Conservation (phyloP, 2,888 invertebrate species). For the Neocrepidodera transversa region DNA sequence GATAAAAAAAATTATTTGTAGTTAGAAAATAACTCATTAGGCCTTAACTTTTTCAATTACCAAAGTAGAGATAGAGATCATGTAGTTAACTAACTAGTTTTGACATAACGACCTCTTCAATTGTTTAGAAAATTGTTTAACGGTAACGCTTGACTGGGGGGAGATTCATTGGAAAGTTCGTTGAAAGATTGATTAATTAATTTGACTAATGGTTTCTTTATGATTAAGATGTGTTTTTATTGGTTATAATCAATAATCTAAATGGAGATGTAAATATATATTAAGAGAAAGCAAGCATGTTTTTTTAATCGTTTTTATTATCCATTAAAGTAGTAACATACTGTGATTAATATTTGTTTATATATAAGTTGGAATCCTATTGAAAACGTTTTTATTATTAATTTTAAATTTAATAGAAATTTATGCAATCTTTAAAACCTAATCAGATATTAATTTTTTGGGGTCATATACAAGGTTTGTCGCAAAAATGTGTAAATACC, state of each 20-base stretch:
- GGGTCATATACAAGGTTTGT: too few relatives aligned
- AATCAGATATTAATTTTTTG: too few relatives aligned
- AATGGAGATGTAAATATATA: not conserved
- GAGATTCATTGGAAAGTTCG: slow-evolving; percentile 1
- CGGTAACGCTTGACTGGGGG: slow-evolving; percentile 5
- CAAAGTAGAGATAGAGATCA: not conserved
- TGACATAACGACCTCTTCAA: slow-evolving; percentile 43
- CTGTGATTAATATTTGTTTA: too few relatives aligned
- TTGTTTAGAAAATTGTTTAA: slow-evolving; percentile 29
- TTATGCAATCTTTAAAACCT: too few relatives aligned
- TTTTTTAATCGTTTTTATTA: not conserved
- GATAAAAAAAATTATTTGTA: too few relatives aligned
- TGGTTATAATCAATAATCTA: not conserved
- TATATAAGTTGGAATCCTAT: too few relatives aligned
- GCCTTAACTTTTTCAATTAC: not conserved
- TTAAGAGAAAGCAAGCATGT: not conserved
- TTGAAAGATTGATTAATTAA: not conserved
- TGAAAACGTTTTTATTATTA: too few relatives aligned
- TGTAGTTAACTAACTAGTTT: slow-evolving; percentile 30
- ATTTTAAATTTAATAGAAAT: too few relatives aligned
- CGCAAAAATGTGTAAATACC: too few relatives aligned
- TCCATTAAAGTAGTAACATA: not conserved
- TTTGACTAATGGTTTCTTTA: not conserved
- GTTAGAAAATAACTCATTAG: too few relatives aligned
- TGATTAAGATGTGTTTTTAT: not conserved